Evolutionary conservation across 2,797 vertebrate species (phyloP).

Genomic region (Mus spretus): DNA sequence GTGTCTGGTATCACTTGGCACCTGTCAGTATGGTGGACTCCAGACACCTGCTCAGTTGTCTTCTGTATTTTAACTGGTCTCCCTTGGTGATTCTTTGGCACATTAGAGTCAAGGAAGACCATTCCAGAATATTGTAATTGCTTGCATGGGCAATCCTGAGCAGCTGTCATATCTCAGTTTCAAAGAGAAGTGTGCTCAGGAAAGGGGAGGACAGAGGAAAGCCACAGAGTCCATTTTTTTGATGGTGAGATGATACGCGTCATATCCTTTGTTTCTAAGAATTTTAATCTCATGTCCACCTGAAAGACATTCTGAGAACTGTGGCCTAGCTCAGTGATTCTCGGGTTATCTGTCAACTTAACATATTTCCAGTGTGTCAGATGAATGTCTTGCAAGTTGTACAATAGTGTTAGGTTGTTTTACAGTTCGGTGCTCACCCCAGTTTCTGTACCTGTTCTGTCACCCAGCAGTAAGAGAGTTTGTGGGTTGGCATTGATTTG

Average conservation of each 20-base stretch:
- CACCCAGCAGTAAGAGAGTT: constrained; percentile 19
- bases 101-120: neutral
- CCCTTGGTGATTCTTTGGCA: neutral
- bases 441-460: neutral
- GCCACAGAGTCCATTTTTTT: neutral
- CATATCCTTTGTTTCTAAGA: constrained; percentile 21
- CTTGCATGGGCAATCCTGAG: neutral
- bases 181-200: neutral
- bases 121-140: neutral
- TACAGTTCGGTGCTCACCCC: constrained; percentile 5
- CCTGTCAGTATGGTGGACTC: constrained; percentile 15
- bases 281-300: neutral
- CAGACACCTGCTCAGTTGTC: neutral
- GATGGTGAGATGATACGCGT: neutral
- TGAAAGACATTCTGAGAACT: constrained; percentile 37
- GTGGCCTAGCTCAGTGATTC: neutral
- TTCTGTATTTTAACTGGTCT: constrained; percentile 9
- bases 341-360: neutral
- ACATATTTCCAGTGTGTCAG: neutral
- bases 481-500: constrained; percentile 1
- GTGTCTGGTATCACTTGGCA: neutral
- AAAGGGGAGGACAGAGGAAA: neutral
- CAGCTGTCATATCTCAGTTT: neutral
- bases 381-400: neutral
- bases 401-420: constrained; percentile 26